phyloP scores from a whole-genome alignment of 1,140 invertebrate genomes.

The Oreohelix idahoensis region DNA sequence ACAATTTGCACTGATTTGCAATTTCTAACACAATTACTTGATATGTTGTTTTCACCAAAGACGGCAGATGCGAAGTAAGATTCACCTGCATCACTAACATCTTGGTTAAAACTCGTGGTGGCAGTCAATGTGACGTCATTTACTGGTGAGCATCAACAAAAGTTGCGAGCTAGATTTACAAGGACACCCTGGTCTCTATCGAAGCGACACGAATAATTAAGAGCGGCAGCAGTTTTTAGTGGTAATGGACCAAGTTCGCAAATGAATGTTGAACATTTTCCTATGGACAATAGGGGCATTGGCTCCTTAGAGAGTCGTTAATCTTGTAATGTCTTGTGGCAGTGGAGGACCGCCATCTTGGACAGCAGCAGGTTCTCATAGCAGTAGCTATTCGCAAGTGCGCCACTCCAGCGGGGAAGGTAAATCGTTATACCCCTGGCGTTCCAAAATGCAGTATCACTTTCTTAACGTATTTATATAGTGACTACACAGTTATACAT shows the following conservation, averaged over 20 bases:
- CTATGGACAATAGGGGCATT: conserved; percentile 13
- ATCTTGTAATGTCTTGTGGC: conserved; percentile 47
- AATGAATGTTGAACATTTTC: conserved; percentile 34
- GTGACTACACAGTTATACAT: no score
- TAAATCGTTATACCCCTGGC: conserved; percentile 25
- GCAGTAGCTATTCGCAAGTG: conserved; percentile 51
- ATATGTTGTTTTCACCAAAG: background rate
- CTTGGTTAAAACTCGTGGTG: conserved; percentile 52
- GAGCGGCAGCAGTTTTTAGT: background rate
- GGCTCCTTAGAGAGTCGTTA: conserved; percentile 24
- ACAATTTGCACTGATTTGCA: background rate
- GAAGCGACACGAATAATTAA: background rate
- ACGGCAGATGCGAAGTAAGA: background rate
- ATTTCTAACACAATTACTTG: conserved; percentile 13
- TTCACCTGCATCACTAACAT: conserved; percentile 24
- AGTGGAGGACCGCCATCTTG: conserved; percentile 63
- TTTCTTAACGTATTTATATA: no score
- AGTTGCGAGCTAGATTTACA: conserved; percentile 37
- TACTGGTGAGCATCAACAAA: conserved; percentile 50
- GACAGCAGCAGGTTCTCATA: conserved; percentile 47
- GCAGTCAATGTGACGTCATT: conserved; percentile 47
- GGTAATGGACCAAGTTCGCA: conserved; percentile 15
- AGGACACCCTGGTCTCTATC: conserved; percentile 47
- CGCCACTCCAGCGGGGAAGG: conserved; percentile 51
- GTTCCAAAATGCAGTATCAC: no score